These are phyloP conservation scores for Caretta caretta DNA, from an alignment of 2,113 vertebrate species.

Conservation along the genomic window DNA sequence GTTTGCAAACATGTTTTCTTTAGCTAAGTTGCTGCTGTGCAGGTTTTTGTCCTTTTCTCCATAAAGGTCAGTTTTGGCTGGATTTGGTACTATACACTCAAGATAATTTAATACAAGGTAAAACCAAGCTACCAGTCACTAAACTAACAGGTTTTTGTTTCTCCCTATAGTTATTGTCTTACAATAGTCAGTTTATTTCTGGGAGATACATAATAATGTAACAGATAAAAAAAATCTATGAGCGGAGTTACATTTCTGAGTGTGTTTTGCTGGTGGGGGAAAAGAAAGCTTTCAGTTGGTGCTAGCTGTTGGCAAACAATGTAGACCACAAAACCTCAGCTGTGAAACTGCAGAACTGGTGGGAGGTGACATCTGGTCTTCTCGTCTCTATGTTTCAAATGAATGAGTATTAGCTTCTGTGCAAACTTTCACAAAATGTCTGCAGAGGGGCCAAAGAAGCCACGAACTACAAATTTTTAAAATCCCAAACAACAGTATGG, in stretches of 20 bases:
- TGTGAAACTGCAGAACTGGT: not conserved
- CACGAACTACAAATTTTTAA: not conserved
- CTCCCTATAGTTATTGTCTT: not conserved
- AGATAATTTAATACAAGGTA: conserved; percentile 19
- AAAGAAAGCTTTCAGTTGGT: not conserved
- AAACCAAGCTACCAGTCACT: not conserved
- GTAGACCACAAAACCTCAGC: conserved; percentile 37
- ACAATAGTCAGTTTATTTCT: not conserved
- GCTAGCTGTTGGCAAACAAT: conserved; percentile 46
- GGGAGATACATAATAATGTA: not conserved
- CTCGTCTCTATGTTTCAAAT: not conserved
- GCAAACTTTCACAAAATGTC: conserved; percentile 10
- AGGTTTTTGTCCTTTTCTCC: conserved; percentile 50
- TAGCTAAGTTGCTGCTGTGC: conserved; percentile 49
- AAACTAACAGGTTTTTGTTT: not conserved
- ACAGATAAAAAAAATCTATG: not conserved
- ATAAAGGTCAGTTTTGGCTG: conserved; percentile 45
- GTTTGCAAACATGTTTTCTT: conserved; percentile 59
- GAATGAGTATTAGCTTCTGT: not conserved
- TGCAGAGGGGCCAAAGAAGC: not conserved
- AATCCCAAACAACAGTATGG: not conserved
- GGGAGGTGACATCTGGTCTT: not conserved
- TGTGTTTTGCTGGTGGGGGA: not conserved
- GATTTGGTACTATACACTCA: conserved; percentile 42
- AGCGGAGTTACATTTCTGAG: conserved; percentile 3